These are phyloP conservation scores for Drosophila lacicola DNA, from an alignment of 2,888 invertebrate species.

Conservation along the genomic window DNA sequence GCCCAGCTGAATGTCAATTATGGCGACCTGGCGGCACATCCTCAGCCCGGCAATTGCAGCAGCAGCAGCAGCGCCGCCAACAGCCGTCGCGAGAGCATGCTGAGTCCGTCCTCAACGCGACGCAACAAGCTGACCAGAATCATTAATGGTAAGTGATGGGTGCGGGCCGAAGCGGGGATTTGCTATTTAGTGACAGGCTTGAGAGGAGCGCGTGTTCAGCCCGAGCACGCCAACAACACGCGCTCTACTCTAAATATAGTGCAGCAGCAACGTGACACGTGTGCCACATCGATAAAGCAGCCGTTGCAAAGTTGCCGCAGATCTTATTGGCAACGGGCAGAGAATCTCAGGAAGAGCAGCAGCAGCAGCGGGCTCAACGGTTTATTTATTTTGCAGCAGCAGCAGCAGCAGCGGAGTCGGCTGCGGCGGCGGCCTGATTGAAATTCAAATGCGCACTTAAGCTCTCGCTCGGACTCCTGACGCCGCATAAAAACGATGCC, in stretches of 20 bases:
- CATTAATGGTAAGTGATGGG: constrained; percentile 88
- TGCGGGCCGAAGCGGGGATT: not conserved
- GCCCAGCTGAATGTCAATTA: constrained; percentile 84
- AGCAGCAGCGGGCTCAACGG: constrained; percentile 14
- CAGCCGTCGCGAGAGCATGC: constrained; percentile 87
- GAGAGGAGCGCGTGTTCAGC: not conserved
- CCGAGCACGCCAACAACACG: not conserved
- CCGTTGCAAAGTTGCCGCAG: not conserved
- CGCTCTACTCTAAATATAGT: constrained; percentile 1
- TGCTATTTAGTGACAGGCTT: not conserved
- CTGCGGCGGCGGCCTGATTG: constrained; percentile 51
- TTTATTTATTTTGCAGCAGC: constrained; percentile 64
- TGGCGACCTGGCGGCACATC: constrained; percentile 50
- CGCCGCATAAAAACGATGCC: constrained; percentile 49
- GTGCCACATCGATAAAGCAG: constrained; percentile 51
- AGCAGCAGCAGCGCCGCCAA: constrained; percentile 65
- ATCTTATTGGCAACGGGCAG: not conserved
- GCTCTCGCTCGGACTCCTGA: constrained; percentile 34
- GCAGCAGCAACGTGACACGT: constrained; percentile 21
- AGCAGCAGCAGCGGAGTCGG: constrained; percentile 17
- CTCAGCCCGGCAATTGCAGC: not conserved
- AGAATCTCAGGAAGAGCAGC: not conserved
- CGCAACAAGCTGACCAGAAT: constrained; percentile 91
- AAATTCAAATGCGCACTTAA: constrained; percentile 68
- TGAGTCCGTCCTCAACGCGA: constrained; percentile 91